phyloP scores from a whole-genome alignment of 1,140 invertebrate genomes.

The Caenorhabditis inopinata region DNA sequence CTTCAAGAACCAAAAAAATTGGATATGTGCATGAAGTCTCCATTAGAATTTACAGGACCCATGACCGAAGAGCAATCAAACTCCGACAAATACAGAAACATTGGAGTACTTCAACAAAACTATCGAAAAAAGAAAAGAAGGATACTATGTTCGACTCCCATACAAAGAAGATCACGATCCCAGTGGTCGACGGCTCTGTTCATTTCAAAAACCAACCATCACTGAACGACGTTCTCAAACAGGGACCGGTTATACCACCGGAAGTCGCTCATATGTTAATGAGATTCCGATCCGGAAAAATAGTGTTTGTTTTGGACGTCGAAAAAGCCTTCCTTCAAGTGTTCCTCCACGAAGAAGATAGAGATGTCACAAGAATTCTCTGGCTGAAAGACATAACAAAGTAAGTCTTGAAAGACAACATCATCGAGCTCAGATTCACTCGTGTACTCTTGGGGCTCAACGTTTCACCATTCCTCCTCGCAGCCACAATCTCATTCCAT shows the following conservation, averaged over 20 bases:
- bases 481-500: neutral
- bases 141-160: neutral
- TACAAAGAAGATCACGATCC: neutral
- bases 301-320: constrained; percentile 38
- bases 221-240: too few relatives aligned
- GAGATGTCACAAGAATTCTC: constrained; percentile 45
- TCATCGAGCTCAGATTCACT: constrained; percentile 5
- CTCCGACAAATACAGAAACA: neutral
- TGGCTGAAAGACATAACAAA: constrained; percentile 39
- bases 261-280: constrained; percentile 27
- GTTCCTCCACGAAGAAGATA: too few relatives aligned
- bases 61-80: neutral
- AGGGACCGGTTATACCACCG: neutral
- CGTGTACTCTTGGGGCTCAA: constrained; percentile 42
- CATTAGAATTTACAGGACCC: neutral
- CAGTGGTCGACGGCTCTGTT: constrained; percentile 66
- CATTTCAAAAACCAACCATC: too few relatives aligned
- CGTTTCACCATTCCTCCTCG: constrained; percentile 25
- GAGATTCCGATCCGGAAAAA: constrained; percentile 22
- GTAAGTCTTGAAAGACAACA: neutral
- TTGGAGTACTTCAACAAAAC: neutral
- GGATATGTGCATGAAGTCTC: neutral
- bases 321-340: too few relatives aligned
- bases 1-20: neutral
- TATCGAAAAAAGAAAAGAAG: neutral